Base-by-base conservation (phyloP, 2,113 vertebrate genomes). In the Sinocyclocheilus maitianheensis region DNA sequence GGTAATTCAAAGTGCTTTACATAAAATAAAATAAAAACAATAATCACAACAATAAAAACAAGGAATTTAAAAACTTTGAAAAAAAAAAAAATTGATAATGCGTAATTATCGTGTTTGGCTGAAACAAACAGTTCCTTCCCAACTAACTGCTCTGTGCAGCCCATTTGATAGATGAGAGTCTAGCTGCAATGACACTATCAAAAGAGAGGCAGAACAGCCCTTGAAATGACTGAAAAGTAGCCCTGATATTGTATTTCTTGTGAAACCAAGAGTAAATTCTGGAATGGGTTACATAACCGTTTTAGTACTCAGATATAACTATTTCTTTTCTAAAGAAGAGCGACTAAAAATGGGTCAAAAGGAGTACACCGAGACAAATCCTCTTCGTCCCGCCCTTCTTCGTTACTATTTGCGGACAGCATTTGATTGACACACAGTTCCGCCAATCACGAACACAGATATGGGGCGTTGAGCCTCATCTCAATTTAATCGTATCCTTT, bases 301-400 rank as follows among this genome's bases (percentile, higher is more conserved):
- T 80, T 80, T 62, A 62, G 20, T 51, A 24, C 20, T n/a, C 2
- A 9, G 5, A 14, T 80, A 34, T 43, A 63, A 43, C n/a, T 22
- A 40, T 58, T 4, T 37, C 0, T 58, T 60, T 34, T 62, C 77
- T 79, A 79, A 79, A 79, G 13, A 67, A n/a, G 1, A 18, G 58
- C 40, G 3, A 4, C 22, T 6, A 22, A 51, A 55, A 81, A 43
- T 69, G 63, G 77, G 77, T 81, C 83, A 88, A 34, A 60, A 24
- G 30, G 30, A 30, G 30, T 34, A 34, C 30, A 34, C 30, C 81
- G 63, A 20, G 51, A 55, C 18, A 12, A 62, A n/a, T 22, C n/a
- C 8, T 77, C 48, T 9, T 30, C 10, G 10, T 12, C 43, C 43
- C 43, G 43, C 43, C 46, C 46, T 48, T 48, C 46, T 3, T 48